These are phyloP conservation scores for Pipistrellus pipistrellus DNA, from an alignment of 2,797 vertebrate genomes.

Conservation along the genomic window DNA sequence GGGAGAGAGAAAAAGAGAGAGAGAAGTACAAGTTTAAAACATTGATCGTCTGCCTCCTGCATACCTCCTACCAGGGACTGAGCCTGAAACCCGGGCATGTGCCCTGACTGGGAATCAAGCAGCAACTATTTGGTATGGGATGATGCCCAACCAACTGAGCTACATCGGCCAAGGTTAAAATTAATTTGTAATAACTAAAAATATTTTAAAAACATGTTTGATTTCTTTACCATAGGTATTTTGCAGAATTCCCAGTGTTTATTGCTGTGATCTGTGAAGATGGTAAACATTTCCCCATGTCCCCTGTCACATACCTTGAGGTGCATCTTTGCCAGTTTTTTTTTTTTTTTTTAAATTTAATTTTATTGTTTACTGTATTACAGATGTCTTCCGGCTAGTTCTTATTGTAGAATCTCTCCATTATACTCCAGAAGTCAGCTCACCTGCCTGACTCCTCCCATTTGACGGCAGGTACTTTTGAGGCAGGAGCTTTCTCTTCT, in stretches of 20 bases:
- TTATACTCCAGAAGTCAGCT: neutral
- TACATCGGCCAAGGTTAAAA: neutral
- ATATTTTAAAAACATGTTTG: neutral
- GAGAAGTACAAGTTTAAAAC: neutral
- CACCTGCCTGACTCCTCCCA: neutral
- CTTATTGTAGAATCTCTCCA: accelerated
- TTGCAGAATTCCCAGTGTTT: neutral
- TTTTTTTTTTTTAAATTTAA: too few relatives aligned
- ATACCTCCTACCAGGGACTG: neutral
- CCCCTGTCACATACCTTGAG: accelerated
- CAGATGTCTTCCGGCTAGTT: too few relatives aligned
- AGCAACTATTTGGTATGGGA: too few relatives aligned
- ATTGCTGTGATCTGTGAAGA: neutral
- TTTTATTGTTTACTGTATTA: too few relatives aligned
- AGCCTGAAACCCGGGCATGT: neutral
- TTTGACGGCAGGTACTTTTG: neutral
- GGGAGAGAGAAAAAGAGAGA: too few relatives aligned
- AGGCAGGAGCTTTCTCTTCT: neutral
- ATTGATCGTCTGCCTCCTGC: neutral
- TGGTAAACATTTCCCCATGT: accelerated
- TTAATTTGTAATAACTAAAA: neutral
- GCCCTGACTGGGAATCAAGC: too few relatives aligned
- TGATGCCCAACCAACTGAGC: neutral
- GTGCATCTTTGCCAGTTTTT: too few relatives aligned
- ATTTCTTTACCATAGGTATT: neutral